Evolutionary conservation across 2,113 vertebrate genomes (phyloP), one percentile per base, ranked within the genome.

Genomic region (Acrocephalus kingi): DNA sequence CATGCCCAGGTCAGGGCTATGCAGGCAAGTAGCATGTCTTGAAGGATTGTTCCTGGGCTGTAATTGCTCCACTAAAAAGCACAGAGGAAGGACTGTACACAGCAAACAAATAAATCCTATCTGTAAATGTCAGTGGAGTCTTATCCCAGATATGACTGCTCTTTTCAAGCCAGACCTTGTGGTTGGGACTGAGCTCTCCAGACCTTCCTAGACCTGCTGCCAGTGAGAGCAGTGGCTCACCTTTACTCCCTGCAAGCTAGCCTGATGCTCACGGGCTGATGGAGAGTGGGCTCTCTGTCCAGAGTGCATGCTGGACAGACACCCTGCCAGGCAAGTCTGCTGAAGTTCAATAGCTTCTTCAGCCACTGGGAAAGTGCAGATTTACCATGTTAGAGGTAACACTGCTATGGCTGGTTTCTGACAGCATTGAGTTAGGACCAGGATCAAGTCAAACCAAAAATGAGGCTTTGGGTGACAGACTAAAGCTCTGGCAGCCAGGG

Each of bases 321-420:
- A 69, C 1, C 7, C 68, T 41, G 12, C 14, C 41, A 3, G 45
- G 24, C 24, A 88, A 52, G 7, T 11, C 49, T 55, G 24, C 35
- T 48, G 35, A 30, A n/a, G 5, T 37, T n/a, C 3, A 0, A 5
- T 11, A 46, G 15, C 11, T 62, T 77, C 67, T 66, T 73, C 71
- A 75, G 43, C 27, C 0, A 0, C 62, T 54, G 39, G 11, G n/a
- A 74, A 28, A 1, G 0, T 18, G 28, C 37, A 72, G 14, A 30
- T 58, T 69, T 80, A 86, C 63, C 3, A 0, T 23, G 24, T 37
- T 21, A 73, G 45, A 76, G 31, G 46, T 81, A 46, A 81, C 43
- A 33, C 10, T 17, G 51, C 37, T 46, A 21, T 0, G 0, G n/a
- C 13, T 83, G 63, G 33, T 62, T 95, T 86, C 63, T 93, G 67